Evolutionary conservation across 2,888 invertebrate genomes (phyloP).

Genomic region (Chorisops tibialis): DNA sequence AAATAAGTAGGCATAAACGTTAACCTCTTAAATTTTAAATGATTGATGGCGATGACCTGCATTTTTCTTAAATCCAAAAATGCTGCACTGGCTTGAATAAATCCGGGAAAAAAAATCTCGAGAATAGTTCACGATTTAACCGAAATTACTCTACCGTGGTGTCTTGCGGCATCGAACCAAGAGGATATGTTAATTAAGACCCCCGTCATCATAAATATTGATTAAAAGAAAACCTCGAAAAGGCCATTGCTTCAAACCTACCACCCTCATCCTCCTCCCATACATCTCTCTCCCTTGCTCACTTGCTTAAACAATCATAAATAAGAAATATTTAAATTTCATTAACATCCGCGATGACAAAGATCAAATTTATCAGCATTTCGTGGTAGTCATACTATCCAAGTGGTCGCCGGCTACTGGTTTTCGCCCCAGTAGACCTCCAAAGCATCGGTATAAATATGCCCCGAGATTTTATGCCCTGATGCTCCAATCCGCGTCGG

Average conservation of each 20-base stretch:
- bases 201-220: background rate
- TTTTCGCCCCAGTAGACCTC: background rate
- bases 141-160: too few relatives aligned
- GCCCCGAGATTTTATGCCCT: background rate
- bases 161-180: too few relatives aligned
- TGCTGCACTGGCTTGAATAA: too few relatives aligned
- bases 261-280: slow-evolving; percentile 7
- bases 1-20: too few relatives aligned
- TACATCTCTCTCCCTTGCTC: too few relatives aligned
- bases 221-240: background rate
- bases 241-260: background rate
- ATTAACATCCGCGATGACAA: slow-evolving; percentile 13
- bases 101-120: too few relatives aligned
- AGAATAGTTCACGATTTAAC: too few relatives aligned
- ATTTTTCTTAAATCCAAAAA: too few relatives aligned
- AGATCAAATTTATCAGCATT: slow-evolving; percentile 12
- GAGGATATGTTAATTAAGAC: slow-evolving; percentile 2
- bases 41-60: too few relatives aligned
- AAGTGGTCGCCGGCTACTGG: too few relatives aligned
- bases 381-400: too few relatives aligned
- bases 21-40: too few relatives aligned
- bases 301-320: background rate
- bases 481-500: background rate
- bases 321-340: slow-evolving; percentile 20
- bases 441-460: background rate